Conservation (phyloP, 2,888 invertebrate genomes). For the Caenorhabditis plicata region DNA sequence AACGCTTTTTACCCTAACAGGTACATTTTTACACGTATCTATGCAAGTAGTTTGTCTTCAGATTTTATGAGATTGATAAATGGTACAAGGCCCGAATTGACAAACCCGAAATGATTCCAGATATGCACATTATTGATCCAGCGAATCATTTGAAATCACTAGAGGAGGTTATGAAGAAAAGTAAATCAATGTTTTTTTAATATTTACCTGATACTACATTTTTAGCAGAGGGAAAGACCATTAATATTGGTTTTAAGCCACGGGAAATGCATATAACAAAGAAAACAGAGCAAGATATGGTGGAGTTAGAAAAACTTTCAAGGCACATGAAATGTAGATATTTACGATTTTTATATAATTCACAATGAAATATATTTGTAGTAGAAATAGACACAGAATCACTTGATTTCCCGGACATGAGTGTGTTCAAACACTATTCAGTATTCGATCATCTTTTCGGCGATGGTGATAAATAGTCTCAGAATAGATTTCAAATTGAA, state of each 20-base stretch:
- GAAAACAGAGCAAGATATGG: conserved; percentile 29
- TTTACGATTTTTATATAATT: background rate
- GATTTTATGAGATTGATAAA: conserved; percentile 63
- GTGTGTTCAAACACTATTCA: conserved; percentile 45
- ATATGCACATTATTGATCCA: conserved; percentile 62
- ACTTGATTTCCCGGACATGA: conserved; percentile 18
- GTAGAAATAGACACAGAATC: conserved; percentile 45
- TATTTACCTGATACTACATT: background rate
- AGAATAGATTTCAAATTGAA: too few relatives aligned
- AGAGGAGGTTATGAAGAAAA: conserved; percentile 36
- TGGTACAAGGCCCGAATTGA: conserved; percentile 66
- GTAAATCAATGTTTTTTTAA: conserved; percentile 8
- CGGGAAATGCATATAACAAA: too few relatives aligned
- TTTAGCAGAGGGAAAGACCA: conserved; percentile 22
- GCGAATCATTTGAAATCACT: conserved; percentile 45
- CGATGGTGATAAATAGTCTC: too few relatives aligned
- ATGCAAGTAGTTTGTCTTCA: conserved; percentile 20
- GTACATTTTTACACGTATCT: conserved; percentile 17
- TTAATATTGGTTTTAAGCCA: conserved; percentile 62
- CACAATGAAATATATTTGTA: too few relatives aligned
- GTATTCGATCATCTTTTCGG: conserved; percentile 45
- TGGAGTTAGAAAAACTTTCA: conserved; percentile 37
- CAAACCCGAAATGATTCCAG: conserved; percentile 58
- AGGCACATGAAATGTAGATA: conserved; percentile 39
- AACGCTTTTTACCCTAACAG: conserved; percentile 60